Evolutionary conservation across 2,888 invertebrate genomes (phyloP).

Genomic region (Drosophila kambysellisi): DNA sequence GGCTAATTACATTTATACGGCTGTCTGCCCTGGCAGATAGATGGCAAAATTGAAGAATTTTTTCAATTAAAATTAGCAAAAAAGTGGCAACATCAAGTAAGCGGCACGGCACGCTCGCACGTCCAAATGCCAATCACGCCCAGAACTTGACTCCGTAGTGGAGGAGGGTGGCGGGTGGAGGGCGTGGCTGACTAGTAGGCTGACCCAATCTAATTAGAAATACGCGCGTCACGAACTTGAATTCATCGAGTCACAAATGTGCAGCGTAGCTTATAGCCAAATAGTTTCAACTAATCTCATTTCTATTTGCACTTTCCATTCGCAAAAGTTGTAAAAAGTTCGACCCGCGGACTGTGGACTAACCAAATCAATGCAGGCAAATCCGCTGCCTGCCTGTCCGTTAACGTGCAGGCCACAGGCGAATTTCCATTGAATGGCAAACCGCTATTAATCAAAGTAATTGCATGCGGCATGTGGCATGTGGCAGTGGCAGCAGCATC

Average conservation of each 20-base stretch:
- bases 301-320: conserved; percentile 74
- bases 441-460: conserved; percentile 82
- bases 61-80: conserved; percentile 75
- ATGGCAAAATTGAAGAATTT: conserved; percentile 80
- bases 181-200: conserved; percentile 44
- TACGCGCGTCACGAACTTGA: conserved; percentile 81
- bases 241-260: conserved; percentile 45
- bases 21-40: conserved; percentile 63
- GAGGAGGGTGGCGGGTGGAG: neutral
- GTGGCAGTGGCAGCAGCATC: conserved; percentile 44
- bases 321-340: conserved; percentile 64
- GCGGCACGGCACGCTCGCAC: conserved; percentile 19
- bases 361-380: neutral
- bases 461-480: conserved; percentile 67
- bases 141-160: conserved; percentile 17
- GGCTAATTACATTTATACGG: conserved; percentile 75
- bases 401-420: conserved; percentile 29
- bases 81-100: conserved; percentile 34
- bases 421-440: conserved; percentile 55
- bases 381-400: conserved; percentile 24
- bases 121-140: conserved; percentile 68
- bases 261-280: conserved; percentile 51
- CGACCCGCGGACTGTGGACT: conserved; percentile 2
- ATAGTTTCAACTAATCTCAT: conserved; percentile 78
- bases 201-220: conserved; percentile 77